Evolutionary conservation across 2,888 invertebrate genomes (phyloP), one percentile per base, ranked within the genome.

Genomic region (Craniophora ligustri): DNA sequence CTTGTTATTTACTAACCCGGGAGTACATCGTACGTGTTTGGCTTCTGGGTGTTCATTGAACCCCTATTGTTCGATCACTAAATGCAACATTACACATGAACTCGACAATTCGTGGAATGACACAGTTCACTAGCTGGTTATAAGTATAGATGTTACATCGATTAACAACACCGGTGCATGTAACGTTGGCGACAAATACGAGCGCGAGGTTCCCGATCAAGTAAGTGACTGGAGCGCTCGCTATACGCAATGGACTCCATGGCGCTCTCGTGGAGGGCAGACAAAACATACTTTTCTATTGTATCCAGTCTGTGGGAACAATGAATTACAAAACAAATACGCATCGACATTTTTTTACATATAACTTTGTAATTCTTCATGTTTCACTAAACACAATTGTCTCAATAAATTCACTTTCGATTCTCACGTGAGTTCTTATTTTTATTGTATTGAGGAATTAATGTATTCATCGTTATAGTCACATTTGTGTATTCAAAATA

Each of bases 271-370:
- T 81, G 74, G 82, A 84, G 84, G 83, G 83, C 83, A 73, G 72
- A 81, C 84, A 85, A 89, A 90, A 90, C 89, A 88, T 82, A 83
- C 83, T 76, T 76, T 76, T 86, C 86, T 78, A 91, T 91, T 91
- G 90, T 91, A 77, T 73, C 72, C 46, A 76, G 68, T 54, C 84
- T 88, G 87, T 92, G 92, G 86, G 92, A 92, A 92, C 86, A 87
- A 68, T 85, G 71, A 69, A 83, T 81, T 82, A 87, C 84, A 86
- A 87, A 84, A 87, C 80, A 84, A 84, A 84, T 78, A 81, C 81
- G 82, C 82, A 76, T 76, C 78, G 76, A 77, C 67, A 72, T 67
- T 62, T 74, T 78, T 82, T 77, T 77, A 74, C 74, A 64, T 53
- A 58, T 55, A 56, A 66, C 64, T 65, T 58, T 13, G 34, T 68